Conservation (phyloP, 2,888 invertebrate genomes). For the Portevinia maculata region DNA sequence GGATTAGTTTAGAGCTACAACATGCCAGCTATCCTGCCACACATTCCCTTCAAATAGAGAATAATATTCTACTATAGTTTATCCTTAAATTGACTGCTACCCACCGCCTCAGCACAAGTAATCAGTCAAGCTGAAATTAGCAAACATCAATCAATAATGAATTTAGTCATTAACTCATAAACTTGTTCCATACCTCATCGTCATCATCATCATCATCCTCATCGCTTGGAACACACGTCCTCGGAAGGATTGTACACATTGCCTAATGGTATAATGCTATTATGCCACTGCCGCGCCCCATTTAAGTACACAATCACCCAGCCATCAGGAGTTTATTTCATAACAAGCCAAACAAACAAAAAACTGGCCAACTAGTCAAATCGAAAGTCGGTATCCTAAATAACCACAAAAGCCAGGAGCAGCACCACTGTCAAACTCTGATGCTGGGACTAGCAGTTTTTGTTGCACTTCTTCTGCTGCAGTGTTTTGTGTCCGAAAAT, state of each 20-base stretch:
- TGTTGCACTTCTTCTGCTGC: slow-evolving; percentile 51
- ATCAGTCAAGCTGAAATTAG: slow-evolving; percentile 70
- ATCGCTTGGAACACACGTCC: neutral
- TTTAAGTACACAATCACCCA: slow-evolving; percentile 54
- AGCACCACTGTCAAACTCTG: neutral
- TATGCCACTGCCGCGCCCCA: slow-evolving; percentile 33
- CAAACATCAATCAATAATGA: slow-evolving; percentile 71
- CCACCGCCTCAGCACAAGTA: slow-evolving; percentile 24
- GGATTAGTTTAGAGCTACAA: neutral
- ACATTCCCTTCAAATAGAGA: neutral
- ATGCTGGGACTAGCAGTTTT: slow-evolving; percentile 22
- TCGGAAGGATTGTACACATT: slow-evolving; percentile 35
- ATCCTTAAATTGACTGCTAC: slow-evolving; percentile 44
- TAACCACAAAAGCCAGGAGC: slow-evolving; percentile 18
- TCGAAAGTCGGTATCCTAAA: slow-evolving; percentile 52
- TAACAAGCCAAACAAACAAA: slow-evolving; percentile 64
- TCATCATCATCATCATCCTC: slow-evolving; percentile 24
- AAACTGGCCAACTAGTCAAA: slow-evolving; percentile 10
- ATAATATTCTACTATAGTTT: slow-evolving; percentile 51
- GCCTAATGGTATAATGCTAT: slow-evolving; percentile 62
- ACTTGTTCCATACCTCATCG: slow-evolving; percentile 2
- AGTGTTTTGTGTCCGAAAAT: slow-evolving; percentile 49
- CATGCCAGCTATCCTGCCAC: neutral
- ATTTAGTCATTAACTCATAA: slow-evolving; percentile 69
- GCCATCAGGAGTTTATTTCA: slow-evolving; percentile 64